Conservation (phyloP, 2,888 invertebrate species). For the Orchesellides sinensis region DNA sequence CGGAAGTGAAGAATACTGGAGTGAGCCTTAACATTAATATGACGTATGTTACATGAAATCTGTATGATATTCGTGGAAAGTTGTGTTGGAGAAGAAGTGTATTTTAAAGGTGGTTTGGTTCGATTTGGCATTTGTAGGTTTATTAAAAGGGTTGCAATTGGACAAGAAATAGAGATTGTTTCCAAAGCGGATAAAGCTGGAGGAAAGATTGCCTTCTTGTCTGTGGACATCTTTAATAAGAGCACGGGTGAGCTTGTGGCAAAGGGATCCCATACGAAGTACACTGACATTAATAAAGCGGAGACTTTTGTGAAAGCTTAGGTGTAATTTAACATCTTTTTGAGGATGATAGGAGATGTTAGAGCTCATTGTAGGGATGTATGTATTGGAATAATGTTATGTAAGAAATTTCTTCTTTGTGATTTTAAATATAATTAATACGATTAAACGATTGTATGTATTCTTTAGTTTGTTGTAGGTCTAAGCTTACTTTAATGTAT, state of each 20-base stretch:
- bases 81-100: neutral
- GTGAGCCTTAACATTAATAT: slow-evolving; percentile 91
- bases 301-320: no score
- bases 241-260: slow-evolving; percentile 85
- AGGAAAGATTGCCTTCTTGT: slow-evolving; percentile 88
- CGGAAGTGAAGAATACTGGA: slow-evolving; percentile 81
- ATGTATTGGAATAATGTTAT: no score
- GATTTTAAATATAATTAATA: no score
- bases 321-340: no score
- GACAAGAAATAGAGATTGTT: slow-evolving; percentile 88
- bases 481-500: neutral
- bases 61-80: neutral
- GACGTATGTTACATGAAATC: no score
- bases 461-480: no score
- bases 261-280: slow-evolving; percentile 91
- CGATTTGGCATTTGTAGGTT: slow-evolving; percentile 81
- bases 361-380: no score
- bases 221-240: slow-evolving; percentile 88
- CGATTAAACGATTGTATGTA: no score
- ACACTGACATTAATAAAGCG: slow-evolving; percentile 76
- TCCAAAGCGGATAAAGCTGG: slow-evolving; percentile 87
- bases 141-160: slow-evolving; percentile 85
- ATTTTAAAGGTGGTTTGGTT: neutral
- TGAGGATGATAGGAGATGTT: no score
- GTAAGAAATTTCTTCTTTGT: no score